These are phyloP conservation scores for Macropis europaea DNA, from an alignment of 2,888 invertebrate species.

Conservation along the genomic window DNA sequence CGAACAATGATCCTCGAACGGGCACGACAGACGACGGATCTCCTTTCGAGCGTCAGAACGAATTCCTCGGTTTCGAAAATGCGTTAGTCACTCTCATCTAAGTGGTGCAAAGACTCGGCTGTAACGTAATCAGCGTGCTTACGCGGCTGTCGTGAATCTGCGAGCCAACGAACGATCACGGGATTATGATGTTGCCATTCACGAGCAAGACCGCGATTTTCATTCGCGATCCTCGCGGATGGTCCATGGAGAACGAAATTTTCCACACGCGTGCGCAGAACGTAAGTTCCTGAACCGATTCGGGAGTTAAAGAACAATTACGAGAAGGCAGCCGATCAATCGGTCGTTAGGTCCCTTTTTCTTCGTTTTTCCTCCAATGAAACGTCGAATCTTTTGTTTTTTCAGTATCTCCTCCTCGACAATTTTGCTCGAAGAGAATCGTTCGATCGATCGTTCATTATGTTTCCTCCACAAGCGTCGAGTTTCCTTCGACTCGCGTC, in stretches of 20 bases:
- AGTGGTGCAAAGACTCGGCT: background rate
- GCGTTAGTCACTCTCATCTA: background rate
- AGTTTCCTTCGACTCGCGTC: background rate
- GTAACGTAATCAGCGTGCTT: slow-evolving; percentile 4
- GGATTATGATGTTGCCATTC: no score
- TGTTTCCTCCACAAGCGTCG: no score
- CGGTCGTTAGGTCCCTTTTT: slow-evolving; percentile 47
- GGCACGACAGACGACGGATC: background rate
- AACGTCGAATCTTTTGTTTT: background rate
- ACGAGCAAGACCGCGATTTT: background rate
- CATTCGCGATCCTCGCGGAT: background rate
- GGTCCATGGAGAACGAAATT: background rate
- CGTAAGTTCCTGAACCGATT: slow-evolving; percentile 12
- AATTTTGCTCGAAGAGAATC: slow-evolving; percentile 1
- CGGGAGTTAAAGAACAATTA: slow-evolving; percentile 17
- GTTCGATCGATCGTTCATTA: background rate
- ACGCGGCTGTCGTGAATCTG: background rate
- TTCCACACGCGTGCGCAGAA: slow-evolving; percentile 9
- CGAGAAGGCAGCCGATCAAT: slow-evolving; percentile 49
- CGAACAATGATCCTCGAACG: slow-evolving; percentile 3
- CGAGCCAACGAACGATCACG: background rate
- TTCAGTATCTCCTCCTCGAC: background rate
- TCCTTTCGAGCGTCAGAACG: background rate
- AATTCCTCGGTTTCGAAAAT: background rate
- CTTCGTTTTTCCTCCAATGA: background rate